Percentiles rank a stretch among this genome's conserved stretches.
These are phyloP conservation scores for Thumatha senex DNA, from an alignment of 2,888 invertebrate genomes.

Conservation along the genomic window DNA sequence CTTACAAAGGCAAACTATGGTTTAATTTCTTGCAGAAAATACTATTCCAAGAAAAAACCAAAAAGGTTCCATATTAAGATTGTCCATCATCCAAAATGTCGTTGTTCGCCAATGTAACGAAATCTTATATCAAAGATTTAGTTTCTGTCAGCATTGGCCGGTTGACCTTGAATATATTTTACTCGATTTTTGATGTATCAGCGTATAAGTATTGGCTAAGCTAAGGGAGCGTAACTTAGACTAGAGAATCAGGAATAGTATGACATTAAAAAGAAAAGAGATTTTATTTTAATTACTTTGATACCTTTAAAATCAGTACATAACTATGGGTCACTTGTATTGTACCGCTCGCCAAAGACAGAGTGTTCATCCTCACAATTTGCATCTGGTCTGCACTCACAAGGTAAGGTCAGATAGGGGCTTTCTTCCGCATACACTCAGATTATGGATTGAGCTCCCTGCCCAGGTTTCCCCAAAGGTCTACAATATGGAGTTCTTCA, in stretches of 20 bases:
- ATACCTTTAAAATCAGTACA: too few species aligned
- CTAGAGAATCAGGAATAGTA: conserved; percentile 4
- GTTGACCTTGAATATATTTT: conserved; percentile 27
- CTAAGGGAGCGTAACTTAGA: conserved; percentile 16
- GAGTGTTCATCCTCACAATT: too few species aligned
- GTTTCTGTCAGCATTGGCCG: conserved; percentile 10
- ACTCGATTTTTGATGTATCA: conserved; percentile 9
- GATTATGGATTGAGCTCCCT: too few species aligned
- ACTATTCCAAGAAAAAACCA: not conserved
- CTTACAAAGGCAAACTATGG: too few species aligned
- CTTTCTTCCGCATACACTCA: too few species aligned
- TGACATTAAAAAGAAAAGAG: not conserved
- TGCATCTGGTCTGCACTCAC: too few species aligned
- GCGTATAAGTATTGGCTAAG: conserved; percentile 8
- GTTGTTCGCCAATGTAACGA: conserved; percentile 19
- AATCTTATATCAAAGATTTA: conserved; percentile 20
- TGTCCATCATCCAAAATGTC: conserved; percentile 3
- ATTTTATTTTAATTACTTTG: too few species aligned
- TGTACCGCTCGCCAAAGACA: too few species aligned
- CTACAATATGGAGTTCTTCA: too few species aligned
- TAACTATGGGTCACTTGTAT: too few species aligned
- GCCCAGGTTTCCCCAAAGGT: too few species aligned
- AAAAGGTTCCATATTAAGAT: conserved; percentile 5
- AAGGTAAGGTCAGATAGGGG: too few species aligned
- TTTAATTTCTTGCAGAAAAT: not conserved